These are phyloP conservation scores for Penelope pileata DNA, from an alignment of 2,113 vertebrate species.

Conservation along the genomic window DNA sequence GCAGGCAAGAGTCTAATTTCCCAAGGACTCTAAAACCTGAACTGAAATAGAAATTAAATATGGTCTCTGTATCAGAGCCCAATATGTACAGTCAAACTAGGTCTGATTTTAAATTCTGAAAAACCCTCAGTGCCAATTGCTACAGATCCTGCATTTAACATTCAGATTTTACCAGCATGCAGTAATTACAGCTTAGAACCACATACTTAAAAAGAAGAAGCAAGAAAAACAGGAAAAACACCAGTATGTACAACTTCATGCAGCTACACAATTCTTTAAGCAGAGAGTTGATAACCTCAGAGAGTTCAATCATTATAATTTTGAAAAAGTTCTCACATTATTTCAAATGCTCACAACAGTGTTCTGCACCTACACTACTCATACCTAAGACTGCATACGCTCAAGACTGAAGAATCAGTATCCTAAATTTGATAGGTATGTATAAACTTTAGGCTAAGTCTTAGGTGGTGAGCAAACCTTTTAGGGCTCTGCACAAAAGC, in stretches of 20 bases:
- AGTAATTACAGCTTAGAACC: conserved; percentile 15
- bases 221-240: conserved; percentile 24
- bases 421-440: not conserved
- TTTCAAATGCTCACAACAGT: not conserved
- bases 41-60: not conserved
- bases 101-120: not conserved
- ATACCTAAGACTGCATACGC: not conserved
- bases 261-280: not conserved
- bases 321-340: not conserved
- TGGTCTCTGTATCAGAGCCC: not conserved
- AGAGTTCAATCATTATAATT: not conserved
- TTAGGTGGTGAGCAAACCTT: not conserved
- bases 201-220: not conserved
- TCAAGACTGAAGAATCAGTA: not conserved
- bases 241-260: not conserved
- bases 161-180: conserved; percentile 34
- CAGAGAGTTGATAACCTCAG: not conserved
- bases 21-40: not conserved
- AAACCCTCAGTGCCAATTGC: not conserved
- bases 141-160: conserved; percentile 34
- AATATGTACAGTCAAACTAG: not conserved
- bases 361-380: not conserved
- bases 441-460: not conserved
- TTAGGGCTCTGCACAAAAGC: not conserved
- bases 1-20: not conserved